phyloP scores from a whole-genome alignment of 2,888 invertebrate genomes.

The Petrolisthes manimaculis region DNA sequence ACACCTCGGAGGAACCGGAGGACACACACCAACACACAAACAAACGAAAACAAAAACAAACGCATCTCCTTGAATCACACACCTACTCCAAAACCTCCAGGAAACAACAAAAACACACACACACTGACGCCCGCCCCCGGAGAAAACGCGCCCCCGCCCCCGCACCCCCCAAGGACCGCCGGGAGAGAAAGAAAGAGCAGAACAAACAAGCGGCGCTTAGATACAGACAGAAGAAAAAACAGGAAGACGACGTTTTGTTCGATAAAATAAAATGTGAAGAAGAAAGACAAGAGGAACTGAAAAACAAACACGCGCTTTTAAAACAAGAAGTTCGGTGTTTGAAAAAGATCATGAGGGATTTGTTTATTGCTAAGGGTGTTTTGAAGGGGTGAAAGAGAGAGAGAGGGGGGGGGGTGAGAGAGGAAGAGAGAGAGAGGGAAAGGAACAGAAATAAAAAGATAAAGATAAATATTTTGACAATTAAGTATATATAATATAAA shows the following conservation, averaged over 20 bases:
- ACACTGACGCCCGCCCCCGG: background rate
- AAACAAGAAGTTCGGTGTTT: slow-evolving; percentile 50
- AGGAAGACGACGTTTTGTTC: slow-evolving; percentile 52
- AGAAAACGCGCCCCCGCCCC: background rate
- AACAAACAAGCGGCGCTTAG: slow-evolving; percentile 64
- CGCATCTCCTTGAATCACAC: no score
- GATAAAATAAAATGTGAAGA: slow-evolving; percentile 45
- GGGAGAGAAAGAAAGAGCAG: slow-evolving; percentile 63
- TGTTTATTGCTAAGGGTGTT: slow-evolving; percentile 39
- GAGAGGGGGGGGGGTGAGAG: slow-evolving; percentile 15
- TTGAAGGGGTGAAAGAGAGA: slow-evolving; percentile 28
- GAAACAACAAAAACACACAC: no score
- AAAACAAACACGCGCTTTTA: slow-evolving; percentile 34
- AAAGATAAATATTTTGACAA: no score
- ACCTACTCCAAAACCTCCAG: no score
- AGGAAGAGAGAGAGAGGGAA: background rate
- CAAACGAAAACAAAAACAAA: no score
- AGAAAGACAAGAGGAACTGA: slow-evolving; percentile 42
- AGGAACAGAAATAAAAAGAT: background rate
- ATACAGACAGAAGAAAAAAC: slow-evolving; percentile 63
- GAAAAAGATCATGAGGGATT: slow-evolving; percentile 63
- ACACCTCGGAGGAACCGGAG: no score
- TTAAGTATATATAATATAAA: no score
- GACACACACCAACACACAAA: no score
- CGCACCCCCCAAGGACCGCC: slow-evolving; percentile 36